phyloP scores from a whole-genome alignment of 2,113 vertebrate species.

The Acrocephalus kingi region DNA sequence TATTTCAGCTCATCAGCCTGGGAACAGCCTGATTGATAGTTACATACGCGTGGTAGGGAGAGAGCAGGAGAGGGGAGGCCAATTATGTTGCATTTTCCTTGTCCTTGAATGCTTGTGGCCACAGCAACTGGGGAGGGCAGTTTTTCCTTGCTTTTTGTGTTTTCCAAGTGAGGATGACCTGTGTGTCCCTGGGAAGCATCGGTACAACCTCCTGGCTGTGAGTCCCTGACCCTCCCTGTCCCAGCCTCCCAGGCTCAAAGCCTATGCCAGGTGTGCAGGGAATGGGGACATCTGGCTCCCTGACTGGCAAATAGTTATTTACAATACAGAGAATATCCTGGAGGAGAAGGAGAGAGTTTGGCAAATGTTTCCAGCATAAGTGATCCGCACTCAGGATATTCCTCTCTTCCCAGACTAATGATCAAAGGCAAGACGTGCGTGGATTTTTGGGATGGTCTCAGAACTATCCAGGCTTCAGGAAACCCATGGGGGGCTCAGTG shows the following conservation, averaged over 20 bases:
- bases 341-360: neutral
- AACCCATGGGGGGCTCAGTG: neutral
- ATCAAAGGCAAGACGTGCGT: accelerated
- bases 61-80: neutral
- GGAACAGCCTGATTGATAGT: conserved; percentile 58
- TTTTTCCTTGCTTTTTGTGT: neutral
- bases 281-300: neutral
- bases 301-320: neutral
- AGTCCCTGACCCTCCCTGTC: neutral
- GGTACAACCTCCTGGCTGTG: neutral
- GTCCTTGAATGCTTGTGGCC: neutral
- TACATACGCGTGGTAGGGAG: neutral
- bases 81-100: conserved; percentile 35
- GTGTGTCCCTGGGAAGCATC: neutral
- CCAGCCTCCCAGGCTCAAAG: neutral
- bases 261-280: accelerated
- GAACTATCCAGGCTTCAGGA: neutral
- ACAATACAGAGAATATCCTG: neutral
- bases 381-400: accelerated
- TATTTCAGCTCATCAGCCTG: conserved; percentile 64
- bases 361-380: neutral
- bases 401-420: neutral
- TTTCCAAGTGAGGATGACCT: neutral
- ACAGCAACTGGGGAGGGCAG: neutral
- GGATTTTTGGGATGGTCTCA: neutral